Percentiles rank a stretch among this genome's conserved stretches.
These are phyloP conservation scores for Nasonovia ribisnigri DNA, from an alignment of 2,888 invertebrate genomes.

Conservation along the genomic window DNA sequence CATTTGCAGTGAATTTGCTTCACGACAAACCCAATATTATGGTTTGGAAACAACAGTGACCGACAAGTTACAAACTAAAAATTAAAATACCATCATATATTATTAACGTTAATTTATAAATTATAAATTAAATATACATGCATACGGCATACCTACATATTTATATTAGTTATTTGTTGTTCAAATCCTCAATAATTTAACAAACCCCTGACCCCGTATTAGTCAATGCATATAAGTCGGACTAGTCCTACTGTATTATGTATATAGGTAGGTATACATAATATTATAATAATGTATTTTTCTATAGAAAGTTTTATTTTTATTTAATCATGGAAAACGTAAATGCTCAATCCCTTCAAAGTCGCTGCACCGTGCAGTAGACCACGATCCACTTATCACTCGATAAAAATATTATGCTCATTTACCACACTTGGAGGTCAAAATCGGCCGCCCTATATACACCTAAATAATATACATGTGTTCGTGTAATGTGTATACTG, in stretches of 20 bases:
- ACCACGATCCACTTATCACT: background rate
- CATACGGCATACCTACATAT: too few species aligned
- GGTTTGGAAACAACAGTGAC: too few species aligned
- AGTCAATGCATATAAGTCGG: too few species aligned
- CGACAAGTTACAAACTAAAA: too few species aligned
- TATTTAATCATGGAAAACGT: background rate
- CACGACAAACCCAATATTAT: too few species aligned
- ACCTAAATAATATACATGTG: background rate
- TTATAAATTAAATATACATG: too few species aligned
- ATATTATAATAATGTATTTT: background rate
- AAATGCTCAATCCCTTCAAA: background rate
- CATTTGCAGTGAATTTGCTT: too few species aligned
- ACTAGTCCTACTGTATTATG: background rate
- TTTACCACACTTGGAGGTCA: background rate
- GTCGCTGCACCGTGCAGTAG: background rate
- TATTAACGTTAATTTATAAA: too few species aligned
- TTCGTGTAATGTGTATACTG: conserved; percentile 15
- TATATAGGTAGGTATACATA: background rate
- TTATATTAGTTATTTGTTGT: too few species aligned
- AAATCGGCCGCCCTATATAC: background rate
- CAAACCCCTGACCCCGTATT: too few species aligned
- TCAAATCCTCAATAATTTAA: too few species aligned
- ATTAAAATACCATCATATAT: too few species aligned
- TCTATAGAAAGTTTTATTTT: background rate
- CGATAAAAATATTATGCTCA: background rate